These are phyloP conservation scores for Littorina saxatilis DNA, from an alignment of 1,140 invertebrate species.

Conservation along the genomic window DNA sequence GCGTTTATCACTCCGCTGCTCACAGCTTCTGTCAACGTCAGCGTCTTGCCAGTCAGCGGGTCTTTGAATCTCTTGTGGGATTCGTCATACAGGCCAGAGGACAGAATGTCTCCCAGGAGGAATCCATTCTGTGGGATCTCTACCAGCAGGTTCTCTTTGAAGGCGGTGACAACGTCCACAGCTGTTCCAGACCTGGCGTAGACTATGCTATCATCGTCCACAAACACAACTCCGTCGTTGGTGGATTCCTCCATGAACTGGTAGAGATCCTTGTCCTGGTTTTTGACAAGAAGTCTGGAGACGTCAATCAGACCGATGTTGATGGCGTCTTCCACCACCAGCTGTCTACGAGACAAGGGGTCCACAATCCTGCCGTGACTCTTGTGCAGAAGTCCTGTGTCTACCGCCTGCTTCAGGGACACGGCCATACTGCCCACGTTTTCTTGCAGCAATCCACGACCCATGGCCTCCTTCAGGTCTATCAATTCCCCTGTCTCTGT, in stretches of 20 bases:
- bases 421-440: slow-evolving; percentile 51
- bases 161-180: slow-evolving; percentile 53
- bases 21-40: slow-evolving; percentile 75
- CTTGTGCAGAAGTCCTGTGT: slow-evolving; percentile 55
- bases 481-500: slow-evolving; percentile 85
- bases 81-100: slow-evolving; percentile 79
- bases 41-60: slow-evolving; percentile 51
- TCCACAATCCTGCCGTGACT: slow-evolving; percentile 85
- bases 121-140: slow-evolving; percentile 82
- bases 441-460: slow-evolving; percentile 80
- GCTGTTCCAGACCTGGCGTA: slow-evolving; percentile 50
- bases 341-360: slow-evolving; percentile 79
- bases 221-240: slow-evolving; percentile 82
- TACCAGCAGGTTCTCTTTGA: slow-evolving; percentile 82
- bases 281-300: slow-evolving; percentile 84
- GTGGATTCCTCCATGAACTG: slow-evolving; percentile 88
- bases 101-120: slow-evolving; percentile 87
- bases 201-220: slow-evolving; percentile 54
- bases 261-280: slow-evolving; percentile 83
- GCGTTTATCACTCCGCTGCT: slow-evolving; percentile 89
- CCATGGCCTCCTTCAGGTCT: slow-evolving; percentile 70
- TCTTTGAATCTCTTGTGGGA: slow-evolving; percentile 56
- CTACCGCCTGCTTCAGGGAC: slow-evolving; percentile 61
- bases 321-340: slow-evolving; percentile 86
- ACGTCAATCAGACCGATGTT: slow-evolving; percentile 88